A percentile compares a stretch with the other conserved stretches of the same genome.
These are phyloP conservation scores for Leucoma salicis DNA, from an alignment of 2,888 invertebrate species.

Conservation along the genomic window DNA sequence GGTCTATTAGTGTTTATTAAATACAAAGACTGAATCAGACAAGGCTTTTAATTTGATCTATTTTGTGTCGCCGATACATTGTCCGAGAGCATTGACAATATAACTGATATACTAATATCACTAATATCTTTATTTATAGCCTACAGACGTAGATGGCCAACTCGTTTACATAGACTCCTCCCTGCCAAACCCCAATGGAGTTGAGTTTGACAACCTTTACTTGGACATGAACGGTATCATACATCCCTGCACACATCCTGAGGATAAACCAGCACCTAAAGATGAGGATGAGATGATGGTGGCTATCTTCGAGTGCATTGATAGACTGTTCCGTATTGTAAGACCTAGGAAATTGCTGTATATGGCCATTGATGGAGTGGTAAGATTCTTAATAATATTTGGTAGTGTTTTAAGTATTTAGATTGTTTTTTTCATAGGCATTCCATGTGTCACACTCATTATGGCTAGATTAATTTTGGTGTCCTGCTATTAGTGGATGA, in stretches of 20 bases:
- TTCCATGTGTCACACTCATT: no score
- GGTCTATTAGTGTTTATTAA: no score
- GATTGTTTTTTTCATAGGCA: no score
- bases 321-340: constrained; percentile 95
- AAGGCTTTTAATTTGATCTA: no score
- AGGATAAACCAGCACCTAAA: constrained; percentile 97
- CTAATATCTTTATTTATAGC: constrained; percentile 80
- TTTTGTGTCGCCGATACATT: no score
- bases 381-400: constrained; percentile 57
- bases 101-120: no score
- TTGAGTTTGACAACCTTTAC: constrained; percentile 99
- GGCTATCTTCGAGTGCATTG: constrained; percentile 99
- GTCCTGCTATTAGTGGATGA: no score
- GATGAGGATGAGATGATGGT: constrained; percentile 99
- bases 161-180: constrained; percentile 90
- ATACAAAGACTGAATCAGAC: no score
- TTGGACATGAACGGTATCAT: constrained; percentile 99
- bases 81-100: no score
- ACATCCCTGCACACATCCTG: constrained; percentile 99
- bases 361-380: constrained; percentile 99
- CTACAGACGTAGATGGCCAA: constrained; percentile 88
- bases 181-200: constrained; percentile 96
- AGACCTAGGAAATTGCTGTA: constrained; percentile 96
- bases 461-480: no score
- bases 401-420: not conserved